These are phyloP conservation scores for Laticauda colubrina DNA, from an alignment of 2,113 vertebrate genomes.

Conservation along the genomic window DNA sequence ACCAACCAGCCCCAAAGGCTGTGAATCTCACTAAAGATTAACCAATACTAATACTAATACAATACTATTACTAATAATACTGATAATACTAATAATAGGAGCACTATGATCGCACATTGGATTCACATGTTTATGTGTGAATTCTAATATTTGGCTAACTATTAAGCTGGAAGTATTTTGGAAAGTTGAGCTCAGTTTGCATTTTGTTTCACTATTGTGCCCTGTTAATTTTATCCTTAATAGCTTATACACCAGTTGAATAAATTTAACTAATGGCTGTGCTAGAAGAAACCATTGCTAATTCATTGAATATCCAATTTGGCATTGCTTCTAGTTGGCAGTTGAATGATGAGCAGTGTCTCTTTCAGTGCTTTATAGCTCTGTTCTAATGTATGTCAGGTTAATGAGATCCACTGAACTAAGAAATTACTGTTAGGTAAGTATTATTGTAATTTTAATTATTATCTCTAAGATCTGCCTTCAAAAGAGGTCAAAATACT, in stretches of 20 bases:
- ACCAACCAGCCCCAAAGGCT: too few species aligned
- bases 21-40: too few species aligned
- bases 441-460: background rate
- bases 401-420: background rate
- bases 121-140: background rate
- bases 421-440: background rate
- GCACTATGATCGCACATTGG: background rate
- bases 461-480: background rate
- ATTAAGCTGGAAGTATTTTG: background rate
- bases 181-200: background rate
- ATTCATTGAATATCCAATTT: background rate
- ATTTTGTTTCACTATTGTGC: background rate
- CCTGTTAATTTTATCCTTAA: background rate
- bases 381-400: background rate
- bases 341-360: background rate
- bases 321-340: background rate
- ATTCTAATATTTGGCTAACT: slow-evolving; percentile 1
- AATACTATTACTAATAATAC: background rate
- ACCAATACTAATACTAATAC: too few species aligned
- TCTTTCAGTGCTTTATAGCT: background rate
- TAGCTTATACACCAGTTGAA: background rate
- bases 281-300: slow-evolving; percentile 9
- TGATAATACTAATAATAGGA: too few species aligned
- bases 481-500: background rate
- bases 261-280: background rate